phyloP scores from a whole-genome alignment of 2,113 vertebrate genomes.

The Ivindomyrus marchei region DNA sequence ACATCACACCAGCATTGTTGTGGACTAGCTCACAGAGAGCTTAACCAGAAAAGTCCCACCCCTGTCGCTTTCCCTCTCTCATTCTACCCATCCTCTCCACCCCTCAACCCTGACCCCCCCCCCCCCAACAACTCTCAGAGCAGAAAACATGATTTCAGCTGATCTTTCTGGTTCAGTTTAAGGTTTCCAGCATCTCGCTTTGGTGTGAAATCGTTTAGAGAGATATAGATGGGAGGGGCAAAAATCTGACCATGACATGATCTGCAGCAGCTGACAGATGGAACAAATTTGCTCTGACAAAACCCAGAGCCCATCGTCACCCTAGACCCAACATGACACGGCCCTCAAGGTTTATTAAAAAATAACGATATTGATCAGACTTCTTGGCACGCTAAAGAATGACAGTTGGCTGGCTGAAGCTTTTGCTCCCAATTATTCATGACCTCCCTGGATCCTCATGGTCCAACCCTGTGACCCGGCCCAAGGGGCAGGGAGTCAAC shows the following conservation, averaged over 20 bases:
- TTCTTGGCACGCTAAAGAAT: neutral
- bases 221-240: neutral
- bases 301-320: neutral
- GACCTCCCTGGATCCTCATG: neutral
- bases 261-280: neutral
- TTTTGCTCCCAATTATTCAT: neutral
- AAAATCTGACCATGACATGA: neutral
- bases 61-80: constrained; percentile 23
- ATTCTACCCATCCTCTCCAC: constrained; percentile 16
- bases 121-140: neutral
- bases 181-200: neutral
- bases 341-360: neutral
- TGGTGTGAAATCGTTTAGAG: constrained; percentile 8
- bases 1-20: constrained; percentile 40
- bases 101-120: neutral
- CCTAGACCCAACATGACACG: neutral
- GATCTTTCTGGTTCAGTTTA: neutral
- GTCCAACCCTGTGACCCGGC: neutral
- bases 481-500: neutral
- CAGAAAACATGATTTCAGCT: neutral
- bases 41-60: constrained; percentile 19
- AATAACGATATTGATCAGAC: neutral
- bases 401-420: neutral
- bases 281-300: constrained; percentile 16
- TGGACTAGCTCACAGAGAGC: constrained; percentile 45